Percentiles rank a stretch among this genome's conserved stretches.
Conservation (phyloP, 2,888 invertebrate genomes). For the Ormyrus labotus region DNA sequence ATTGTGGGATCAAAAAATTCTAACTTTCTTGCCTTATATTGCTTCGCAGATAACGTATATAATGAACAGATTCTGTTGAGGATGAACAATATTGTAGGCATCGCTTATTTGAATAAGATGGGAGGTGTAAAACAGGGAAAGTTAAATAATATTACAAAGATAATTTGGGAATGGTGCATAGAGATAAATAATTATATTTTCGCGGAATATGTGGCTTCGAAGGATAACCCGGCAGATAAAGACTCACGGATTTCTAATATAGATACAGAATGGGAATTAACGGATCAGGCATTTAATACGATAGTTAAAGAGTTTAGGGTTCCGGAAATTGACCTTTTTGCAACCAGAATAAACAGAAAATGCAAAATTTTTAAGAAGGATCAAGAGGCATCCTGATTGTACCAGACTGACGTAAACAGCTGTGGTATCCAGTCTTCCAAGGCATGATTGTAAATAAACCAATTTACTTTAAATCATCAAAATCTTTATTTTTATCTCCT, state of each 20-base stretch:
- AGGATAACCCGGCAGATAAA: conserved; percentile 60
- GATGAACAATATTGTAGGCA: conserved; percentile 41
- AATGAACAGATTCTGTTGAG: not conserved
- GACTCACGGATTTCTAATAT: conserved; percentile 55
- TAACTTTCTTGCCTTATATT: conserved; percentile 6
- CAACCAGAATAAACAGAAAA: conserved; percentile 55
- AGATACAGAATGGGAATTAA: conserved; percentile 56
- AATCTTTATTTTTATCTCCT: not conserved
- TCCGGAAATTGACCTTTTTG: conserved; percentile 52
- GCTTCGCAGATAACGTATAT: not conserved
- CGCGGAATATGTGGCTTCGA: conserved; percentile 58
- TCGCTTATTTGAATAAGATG: conserved; percentile 32
- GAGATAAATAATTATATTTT: conserved; percentile 51
- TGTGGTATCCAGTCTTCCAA: not conserved
- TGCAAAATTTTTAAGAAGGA: conserved; percentile 7
- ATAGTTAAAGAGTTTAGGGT: conserved; percentile 35
- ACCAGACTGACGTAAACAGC: no score
- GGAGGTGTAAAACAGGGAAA: conserved; percentile 9
- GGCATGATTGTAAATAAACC: not conserved
- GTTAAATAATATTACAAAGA: conserved; percentile 7
- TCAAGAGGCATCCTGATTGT: no score
- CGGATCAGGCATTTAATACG: conserved; percentile 27
- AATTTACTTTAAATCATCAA: not conserved
- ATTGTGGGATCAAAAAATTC: not conserved
- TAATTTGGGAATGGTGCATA: conserved; percentile 59